Base-by-base conservation (phyloP, 1,140 invertebrate genomes). In the Brachionus rotundiformis region DNA sequence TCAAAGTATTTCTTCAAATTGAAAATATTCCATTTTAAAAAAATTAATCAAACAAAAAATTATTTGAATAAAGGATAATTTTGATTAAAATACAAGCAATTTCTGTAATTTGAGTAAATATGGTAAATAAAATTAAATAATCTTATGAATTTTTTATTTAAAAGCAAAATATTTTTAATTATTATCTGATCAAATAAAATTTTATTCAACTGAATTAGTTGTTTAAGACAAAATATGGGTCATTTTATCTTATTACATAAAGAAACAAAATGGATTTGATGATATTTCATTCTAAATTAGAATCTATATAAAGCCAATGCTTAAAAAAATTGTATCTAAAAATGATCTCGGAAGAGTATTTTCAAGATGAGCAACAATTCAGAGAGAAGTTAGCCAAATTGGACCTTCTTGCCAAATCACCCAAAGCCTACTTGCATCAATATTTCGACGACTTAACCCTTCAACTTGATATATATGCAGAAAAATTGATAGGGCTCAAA, bases 261-360 rank as follows among this genome's bases (percentile, higher is more conserved):
- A 54, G 47, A 54, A 54, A 54, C 16, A 23, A 54, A 54, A 54
- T 54, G 47, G 47, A 54, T 54, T 54, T 19, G 8, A 54, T 19
- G 47, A 25, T 54, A 19, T 7, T 19, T 54, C 47, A 54, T 10
- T 39, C 13, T 39, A 27, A 8, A 13, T 11, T 29, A 2, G 11
- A n/a, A 31, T 29, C 29, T 63, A 29, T 63, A 29, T n/a, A 63
- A 33, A 31, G 11, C 29, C 61, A 27, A 27, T 27, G 16, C 16
- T 31, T 31, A 23, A 31, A 0, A 23, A 1, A 63, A 11, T 63
- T 63, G 19, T 0, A 29, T 6, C 23, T 10, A 63, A 16, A 31
- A 63, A 63, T 63, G 61, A 63, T 63, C 10, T 63, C 61, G 5
- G 63, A 68, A 36, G 63, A 33, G 3, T 68, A 36, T 68, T 68